These are phyloP conservation scores for Macrophya alboannulata DNA, from an alignment of 2,888 invertebrate genomes.

Conservation along the genomic window DNA sequence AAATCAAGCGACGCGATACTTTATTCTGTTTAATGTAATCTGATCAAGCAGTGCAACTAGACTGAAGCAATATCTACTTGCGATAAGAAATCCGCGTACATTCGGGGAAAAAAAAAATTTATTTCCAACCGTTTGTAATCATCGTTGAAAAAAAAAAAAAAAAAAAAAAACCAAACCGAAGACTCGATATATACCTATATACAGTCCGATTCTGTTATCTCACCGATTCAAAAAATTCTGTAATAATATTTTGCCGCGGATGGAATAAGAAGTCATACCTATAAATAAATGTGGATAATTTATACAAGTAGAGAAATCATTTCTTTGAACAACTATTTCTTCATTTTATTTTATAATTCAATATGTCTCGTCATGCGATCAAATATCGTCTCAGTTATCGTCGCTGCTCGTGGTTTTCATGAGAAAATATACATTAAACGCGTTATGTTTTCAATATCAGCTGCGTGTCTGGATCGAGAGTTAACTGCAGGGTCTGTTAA, in stretches of 20 bases:
- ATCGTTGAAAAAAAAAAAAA: too few species aligned
- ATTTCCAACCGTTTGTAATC: too few species aligned
- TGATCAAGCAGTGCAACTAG: neutral
- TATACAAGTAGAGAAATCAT: neutral
- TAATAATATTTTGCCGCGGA: too few species aligned
- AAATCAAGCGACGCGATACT: neutral
- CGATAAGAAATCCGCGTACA: neutral
- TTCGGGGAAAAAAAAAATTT: neutral
- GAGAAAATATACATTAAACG: neutral
- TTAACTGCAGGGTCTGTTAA: neutral
- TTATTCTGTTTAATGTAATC: neutral
- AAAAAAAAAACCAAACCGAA: too few species aligned
- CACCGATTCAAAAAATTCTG: too few species aligned
- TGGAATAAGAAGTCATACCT: too few species aligned
- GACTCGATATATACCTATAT: too few species aligned
- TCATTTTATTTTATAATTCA: neutral
- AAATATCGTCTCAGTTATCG: neutral
- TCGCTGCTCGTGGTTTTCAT: neutral
- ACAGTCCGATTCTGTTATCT: too few species aligned
- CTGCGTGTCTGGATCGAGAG: neutral
- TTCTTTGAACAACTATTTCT: conserved; percentile 28
- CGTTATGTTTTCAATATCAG: neutral
- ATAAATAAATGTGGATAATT: too few species aligned
- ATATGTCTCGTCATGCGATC: neutral
- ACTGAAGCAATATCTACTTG: neutral